Conservation (phyloP, 2,888 invertebrate species). For the Drosophila greeni region DNA sequence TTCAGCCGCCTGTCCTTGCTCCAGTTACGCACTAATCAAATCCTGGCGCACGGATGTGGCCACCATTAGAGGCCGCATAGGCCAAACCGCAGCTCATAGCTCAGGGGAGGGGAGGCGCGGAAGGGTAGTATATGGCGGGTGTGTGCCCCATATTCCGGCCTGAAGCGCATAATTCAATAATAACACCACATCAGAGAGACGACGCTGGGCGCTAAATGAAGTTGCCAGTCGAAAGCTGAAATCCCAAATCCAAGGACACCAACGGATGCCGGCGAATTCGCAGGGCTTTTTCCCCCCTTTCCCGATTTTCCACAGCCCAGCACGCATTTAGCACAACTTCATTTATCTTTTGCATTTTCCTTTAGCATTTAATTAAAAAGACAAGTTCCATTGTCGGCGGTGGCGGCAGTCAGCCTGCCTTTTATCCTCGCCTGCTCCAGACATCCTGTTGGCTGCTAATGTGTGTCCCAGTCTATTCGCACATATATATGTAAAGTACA, state of each 20-base stretch:
- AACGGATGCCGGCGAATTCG: constrained; percentile 24
- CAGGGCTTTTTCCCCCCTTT: constrained; percentile 32
- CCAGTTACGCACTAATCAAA: constrained; percentile 36
- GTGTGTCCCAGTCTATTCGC: constrained; percentile 18
- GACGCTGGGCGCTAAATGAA: constrained; percentile 42
- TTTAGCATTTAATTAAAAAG: constrained; percentile 74
- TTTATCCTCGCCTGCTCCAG: constrained; percentile 43
- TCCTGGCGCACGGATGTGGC: constrained; percentile 26
- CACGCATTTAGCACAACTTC: constrained; percentile 74
- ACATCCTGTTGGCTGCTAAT: constrained; percentile 38
- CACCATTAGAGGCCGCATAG: constrained; percentile 28
- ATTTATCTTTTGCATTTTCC: constrained; percentile 74
- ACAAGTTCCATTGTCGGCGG: constrained; percentile 73
- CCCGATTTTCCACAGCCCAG: constrained; percentile 48
- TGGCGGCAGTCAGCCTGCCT: constrained; percentile 42
- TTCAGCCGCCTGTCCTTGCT: constrained; percentile 6
- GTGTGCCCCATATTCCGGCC: constrained; percentile 28
- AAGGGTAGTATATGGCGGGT: constrained; percentile 16
- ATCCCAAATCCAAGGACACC: constrained; percentile 38
- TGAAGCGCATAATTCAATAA: constrained; percentile 67
- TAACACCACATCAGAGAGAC: constrained; percentile 46
- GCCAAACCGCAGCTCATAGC: constrained; percentile 12
- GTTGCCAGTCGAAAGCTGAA: constrained; percentile 51
- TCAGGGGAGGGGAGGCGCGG: constrained; percentile 19
- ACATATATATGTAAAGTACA: constrained; percentile 15